Evolutionary conservation across 2,888 invertebrate genomes (phyloP), one percentile per base, ranked within the genome.

Genomic region (Athripsodes cinereus): DNA sequence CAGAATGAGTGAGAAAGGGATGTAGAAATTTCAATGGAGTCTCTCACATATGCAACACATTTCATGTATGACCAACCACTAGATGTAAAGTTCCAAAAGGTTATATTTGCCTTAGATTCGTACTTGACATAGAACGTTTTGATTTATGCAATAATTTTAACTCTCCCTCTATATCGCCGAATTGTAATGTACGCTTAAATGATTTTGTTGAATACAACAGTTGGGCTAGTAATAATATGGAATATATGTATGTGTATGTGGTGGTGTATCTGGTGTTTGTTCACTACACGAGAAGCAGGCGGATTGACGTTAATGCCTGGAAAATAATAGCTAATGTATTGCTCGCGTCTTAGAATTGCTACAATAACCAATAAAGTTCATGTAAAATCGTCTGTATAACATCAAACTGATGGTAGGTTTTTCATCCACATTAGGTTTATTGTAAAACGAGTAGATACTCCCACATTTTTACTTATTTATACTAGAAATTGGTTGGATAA

Each of bases 121-220:
- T 21, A 35, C 11, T 26, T 22, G 22, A 56, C 52, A 55, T 59
- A 40, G 19, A 52, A 49, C 56, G 35, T 56, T 56, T 53, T 52
- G 16, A 22, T 22, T 34, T 13, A 26, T 16, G 59, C n/a, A 22
- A 8, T 20, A n/a, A 26, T 16, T 56, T 19, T 19, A 8, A 21
- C 26, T 50, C 48, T 58, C 61, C 53, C 53, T 51, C 44, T 47
- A 40, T 62, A 59, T 62, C 62, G 59, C 57, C 62, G 59, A 62
- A 62, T 62, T 57, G 59, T 58, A 62, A 31, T 55, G 58, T 52
- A 62, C 59, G 62, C 59, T 59, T 58, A 57, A 57, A 54, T 62
- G 62, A 55, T 35, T 59, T 46, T 53, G 57, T 53, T 62, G 62
- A 62, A 62, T 62, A 62, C 59, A 62, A 62, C 62, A 59, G 62